Evolutionary conservation across 2,888 invertebrate genomes (phyloP).

Genomic region (Ametastegia equiseti): DNA sequence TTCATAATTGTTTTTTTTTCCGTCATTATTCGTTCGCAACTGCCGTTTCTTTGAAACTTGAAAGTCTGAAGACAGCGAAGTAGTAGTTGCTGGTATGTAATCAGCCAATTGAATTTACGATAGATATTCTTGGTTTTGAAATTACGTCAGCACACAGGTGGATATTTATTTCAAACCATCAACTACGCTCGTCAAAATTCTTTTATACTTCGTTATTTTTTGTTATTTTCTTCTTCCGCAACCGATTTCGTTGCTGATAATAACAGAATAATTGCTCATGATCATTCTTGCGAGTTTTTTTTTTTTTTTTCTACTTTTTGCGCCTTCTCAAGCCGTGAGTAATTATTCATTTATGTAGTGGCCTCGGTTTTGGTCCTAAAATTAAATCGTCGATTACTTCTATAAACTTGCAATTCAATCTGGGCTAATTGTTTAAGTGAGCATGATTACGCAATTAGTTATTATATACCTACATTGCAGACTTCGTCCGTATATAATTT

Average conservation of each 20-base stretch:
- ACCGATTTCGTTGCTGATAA: not conserved
- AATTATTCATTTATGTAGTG: not conserved
- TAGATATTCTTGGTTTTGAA: not conserved
- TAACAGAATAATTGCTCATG: not conserved
- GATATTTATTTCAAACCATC: not conserved
- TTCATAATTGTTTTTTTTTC: not conserved
- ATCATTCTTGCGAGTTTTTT: not conserved
- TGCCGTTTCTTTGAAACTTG: not conserved
- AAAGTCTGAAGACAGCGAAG: not conserved
- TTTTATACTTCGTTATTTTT: too few species aligned
- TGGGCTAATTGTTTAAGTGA: not conserved
- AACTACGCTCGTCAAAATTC: not conserved
- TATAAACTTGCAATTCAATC: not conserved
- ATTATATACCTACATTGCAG: too few species aligned
- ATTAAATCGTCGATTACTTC: not conserved
- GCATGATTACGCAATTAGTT: slow-evolving; percentile 19
- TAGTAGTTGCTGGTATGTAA: not conserved
- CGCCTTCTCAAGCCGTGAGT: not conserved
- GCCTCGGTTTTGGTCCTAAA: not conserved
- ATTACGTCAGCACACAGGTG: not conserved
- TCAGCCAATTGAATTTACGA: not conserved
- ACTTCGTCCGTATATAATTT: slow-evolving; percentile 36
- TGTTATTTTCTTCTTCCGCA: too few species aligned
- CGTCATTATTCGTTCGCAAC: not conserved
- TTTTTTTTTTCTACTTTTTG: too few species aligned